These are phyloP conservation scores for Acanthosepion pharaonis DNA, from an alignment of 2,888 invertebrate genomes.

Conservation along the genomic window DNA sequence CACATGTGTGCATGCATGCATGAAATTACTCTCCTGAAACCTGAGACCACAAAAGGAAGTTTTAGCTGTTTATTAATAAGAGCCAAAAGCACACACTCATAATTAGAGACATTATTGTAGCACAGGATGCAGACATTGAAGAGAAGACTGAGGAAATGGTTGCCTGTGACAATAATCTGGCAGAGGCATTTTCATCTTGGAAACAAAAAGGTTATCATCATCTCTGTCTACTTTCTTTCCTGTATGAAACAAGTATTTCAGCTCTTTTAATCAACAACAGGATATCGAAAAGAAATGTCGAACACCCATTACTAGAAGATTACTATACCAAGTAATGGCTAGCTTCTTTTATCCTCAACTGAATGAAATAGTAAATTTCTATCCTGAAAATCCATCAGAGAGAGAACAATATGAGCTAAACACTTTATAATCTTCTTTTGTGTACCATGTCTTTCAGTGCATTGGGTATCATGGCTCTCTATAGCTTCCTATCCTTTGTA, in stretches of 20 bases:
- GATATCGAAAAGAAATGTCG: background rate
- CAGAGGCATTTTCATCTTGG: background rate
- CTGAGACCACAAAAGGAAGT: too few relatives aligned
- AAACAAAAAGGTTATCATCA: conserved; percentile 33
- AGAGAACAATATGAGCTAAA: background rate
- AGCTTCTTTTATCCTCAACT: background rate
- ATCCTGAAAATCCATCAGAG: background rate
- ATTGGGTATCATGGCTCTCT: too few relatives aligned
- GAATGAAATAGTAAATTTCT: background rate
- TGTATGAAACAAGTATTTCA: background rate
- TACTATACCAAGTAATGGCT: background rate
- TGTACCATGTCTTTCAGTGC: too few relatives aligned
- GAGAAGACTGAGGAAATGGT: background rate
- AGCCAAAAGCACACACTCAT: background rate
- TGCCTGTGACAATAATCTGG: background rate
- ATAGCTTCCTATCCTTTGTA: too few relatives aligned
- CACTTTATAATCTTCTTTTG: too few relatives aligned
- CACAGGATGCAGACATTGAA: background rate
- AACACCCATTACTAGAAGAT: background rate
- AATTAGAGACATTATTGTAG: background rate
- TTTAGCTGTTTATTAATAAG: too few relatives aligned
- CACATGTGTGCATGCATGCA: too few relatives aligned
- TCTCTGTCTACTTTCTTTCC: background rate
- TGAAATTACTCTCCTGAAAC: too few relatives aligned
- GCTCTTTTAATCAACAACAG: background rate